Base-by-base conservation (phyloP, 2,113 vertebrate genomes). In the Alectura lathami region DNA sequence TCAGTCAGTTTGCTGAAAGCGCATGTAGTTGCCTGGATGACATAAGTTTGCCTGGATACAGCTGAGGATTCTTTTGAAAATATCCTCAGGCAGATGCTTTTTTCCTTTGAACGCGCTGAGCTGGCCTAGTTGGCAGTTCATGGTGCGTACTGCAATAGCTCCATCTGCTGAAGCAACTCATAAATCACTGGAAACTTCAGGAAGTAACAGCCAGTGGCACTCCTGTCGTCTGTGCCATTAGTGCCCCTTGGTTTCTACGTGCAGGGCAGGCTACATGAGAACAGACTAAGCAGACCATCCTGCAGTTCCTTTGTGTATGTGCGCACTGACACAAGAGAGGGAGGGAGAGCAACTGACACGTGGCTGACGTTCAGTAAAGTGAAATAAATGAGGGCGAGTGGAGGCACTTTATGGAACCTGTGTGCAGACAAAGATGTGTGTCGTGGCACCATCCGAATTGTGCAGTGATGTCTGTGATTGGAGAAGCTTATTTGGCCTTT, bases 131-230 rank as follows among this genome's bases (percentile, higher is more conserved):
- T 91, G 51, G 23, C 27, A 7, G 6, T 60, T 80, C 27, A 4
- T 73, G 53, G 53, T 89, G 53, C 30, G 7, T 22, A 80, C 40
- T 76, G 96, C 93, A 96, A 94, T 92, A 93, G 94, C 95, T 97
- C 96, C 96, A 95, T 91, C 96, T 97, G 82, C 89, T 93, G 96
- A 93, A 93, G 91, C 70, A 89, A 79, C 40, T 66, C 63, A 42
- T 84, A 78, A 95, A 85, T 94, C 81, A 82, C 70, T 53, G 45
- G n/a, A 63, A 91, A 54, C 69, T 87, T 81, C 40, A 48, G 29
- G 50, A 83, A 51, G 21, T 32, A 72, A 36, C 30, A 40, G 73
- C 20, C 86, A 56, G 74, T 29, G 16, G 30, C 22, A 40, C 29
- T 69, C 8, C 34, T 50, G 2, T 2, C 0, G 0, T 45, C 34